Evolutionary conservation across 2,888 invertebrate genomes (phyloP).

Genomic region (Germaria angustata): DNA sequence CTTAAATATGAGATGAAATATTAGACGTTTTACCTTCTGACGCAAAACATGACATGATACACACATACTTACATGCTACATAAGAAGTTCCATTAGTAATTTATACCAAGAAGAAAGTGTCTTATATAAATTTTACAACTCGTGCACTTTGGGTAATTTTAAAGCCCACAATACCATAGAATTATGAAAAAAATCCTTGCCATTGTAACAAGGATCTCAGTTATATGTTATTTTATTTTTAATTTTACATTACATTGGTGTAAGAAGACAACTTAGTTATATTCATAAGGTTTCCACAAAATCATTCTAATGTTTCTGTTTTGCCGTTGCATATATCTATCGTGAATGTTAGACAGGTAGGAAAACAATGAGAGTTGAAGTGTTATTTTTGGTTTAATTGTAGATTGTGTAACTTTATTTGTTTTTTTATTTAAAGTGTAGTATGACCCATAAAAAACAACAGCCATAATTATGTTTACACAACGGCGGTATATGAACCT

Average conservation of each 20-base stretch:
- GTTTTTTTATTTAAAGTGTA: conserved; percentile 20
- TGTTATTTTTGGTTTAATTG: background rate
- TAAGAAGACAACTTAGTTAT: conserved; percentile 38
- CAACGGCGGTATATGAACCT: conserved; percentile 27
- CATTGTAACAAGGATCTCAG: background rate
- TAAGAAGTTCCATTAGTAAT: no score
- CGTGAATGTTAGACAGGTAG: background rate
- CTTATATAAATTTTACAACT: background rate
- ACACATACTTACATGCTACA: background rate
- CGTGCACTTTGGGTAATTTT: conserved; percentile 31
- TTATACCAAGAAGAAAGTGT: background rate
- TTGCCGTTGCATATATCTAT: background rate
- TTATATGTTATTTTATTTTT: background rate
- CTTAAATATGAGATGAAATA: conserved; percentile 37
- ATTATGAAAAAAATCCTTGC: background rate
- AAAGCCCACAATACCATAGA: conserved; percentile 15
- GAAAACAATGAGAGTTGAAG: background rate
- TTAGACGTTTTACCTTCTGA: conserved; percentile 47
- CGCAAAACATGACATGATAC: conserved; percentile 2
- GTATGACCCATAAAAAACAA: conserved; percentile 37
- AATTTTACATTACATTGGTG: background rate
- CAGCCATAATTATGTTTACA: conserved; percentile 43
- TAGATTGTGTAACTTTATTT: background rate
- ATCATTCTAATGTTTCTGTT: background rate
- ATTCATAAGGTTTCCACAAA: conserved; percentile 54